phyloP scores from a whole-genome alignment of 1,140 invertebrate species.

The Triops longicaudatus region DNA sequence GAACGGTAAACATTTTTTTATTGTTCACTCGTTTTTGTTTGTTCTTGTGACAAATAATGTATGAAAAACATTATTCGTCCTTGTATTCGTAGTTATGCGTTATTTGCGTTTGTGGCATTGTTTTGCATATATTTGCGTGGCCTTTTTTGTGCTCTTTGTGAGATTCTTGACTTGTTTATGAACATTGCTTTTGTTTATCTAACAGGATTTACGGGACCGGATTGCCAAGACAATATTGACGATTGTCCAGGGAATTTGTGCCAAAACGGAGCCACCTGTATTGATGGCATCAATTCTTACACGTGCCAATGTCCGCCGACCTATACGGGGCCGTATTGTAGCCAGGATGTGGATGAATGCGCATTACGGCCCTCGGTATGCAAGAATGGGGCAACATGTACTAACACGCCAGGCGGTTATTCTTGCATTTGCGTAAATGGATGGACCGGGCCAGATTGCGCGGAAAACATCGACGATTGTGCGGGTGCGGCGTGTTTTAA shows the following conservation, averaged over 20 bases:
- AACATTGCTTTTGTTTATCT: slow-evolving; percentile 37
- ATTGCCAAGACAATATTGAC: slow-evolving; percentile 84
- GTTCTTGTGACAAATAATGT: too few relatives aligned
- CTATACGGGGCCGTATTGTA: slow-evolving; percentile 72
- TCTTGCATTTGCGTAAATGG: slow-evolving; percentile 95
- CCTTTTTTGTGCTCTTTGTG: background rate
- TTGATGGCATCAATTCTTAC: slow-evolving; percentile 79
- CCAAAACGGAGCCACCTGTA: slow-evolving; percentile 80
- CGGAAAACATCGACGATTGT: slow-evolving; percentile 89
- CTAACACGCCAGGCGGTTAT: slow-evolving; percentile 78
- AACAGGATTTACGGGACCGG: slow-evolving; percentile 69
- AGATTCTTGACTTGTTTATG: slow-evolving; percentile 27
- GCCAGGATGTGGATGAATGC: slow-evolving; percentile 44
- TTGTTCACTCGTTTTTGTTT: too few relatives aligned
- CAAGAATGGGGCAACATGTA: slow-evolving; percentile 90
- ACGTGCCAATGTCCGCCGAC: slow-evolving; percentile 78
- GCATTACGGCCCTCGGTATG: slow-evolving; percentile 61
- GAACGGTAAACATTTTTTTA: too few relatives aligned
- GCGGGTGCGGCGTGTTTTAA: slow-evolving; percentile 88
- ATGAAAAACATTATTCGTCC: too few relatives aligned
- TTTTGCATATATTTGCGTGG: background rate
- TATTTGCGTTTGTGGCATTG: too few relatives aligned
- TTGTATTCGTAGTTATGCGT: too few relatives aligned
- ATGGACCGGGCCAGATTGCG: slow-evolving; percentile 84
- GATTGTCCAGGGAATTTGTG: slow-evolving; percentile 82